Conservation (phyloP, 2,113 vertebrate genomes). For the Crotalus horridus region DNA sequence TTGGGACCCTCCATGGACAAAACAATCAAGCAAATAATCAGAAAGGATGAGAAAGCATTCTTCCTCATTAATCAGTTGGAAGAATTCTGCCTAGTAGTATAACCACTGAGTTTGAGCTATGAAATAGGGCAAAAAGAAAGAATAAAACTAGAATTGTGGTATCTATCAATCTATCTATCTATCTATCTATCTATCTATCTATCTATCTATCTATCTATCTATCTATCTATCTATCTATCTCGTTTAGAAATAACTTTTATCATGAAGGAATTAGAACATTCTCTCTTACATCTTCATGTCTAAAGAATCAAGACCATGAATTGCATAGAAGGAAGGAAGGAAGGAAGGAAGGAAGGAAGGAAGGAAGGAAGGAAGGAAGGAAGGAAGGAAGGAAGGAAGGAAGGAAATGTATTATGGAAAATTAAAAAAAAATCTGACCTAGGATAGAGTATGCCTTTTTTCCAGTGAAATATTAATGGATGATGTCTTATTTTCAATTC, state of each 20-base stretch:
- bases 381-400: too few species aligned
- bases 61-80: neutral
- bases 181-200: neutral
- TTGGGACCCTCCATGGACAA: neutral
- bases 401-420: neutral
- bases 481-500: neutral
- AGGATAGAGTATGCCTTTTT: neutral
- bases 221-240: neutral
- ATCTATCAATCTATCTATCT: neutral
- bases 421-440: too few species aligned
- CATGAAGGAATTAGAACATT: neutral
- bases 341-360: too few species aligned
- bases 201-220: too few species aligned
- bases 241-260: neutral
- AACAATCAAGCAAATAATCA: neutral
- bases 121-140: neutral
- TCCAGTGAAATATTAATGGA: neutral
- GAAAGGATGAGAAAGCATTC: neutral
- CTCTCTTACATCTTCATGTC: neutral
- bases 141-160: neutral
- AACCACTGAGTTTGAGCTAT: neutral
- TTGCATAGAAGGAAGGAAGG: too few species aligned
- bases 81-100: neutral
- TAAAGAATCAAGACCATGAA: neutral
- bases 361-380: too few species aligned